Percentiles rank a stretch among this genome's conserved stretches.
Evolutionary conservation across 1,140 invertebrate species (phyloP).

Genomic region (Ceratina calcarata): DNA sequence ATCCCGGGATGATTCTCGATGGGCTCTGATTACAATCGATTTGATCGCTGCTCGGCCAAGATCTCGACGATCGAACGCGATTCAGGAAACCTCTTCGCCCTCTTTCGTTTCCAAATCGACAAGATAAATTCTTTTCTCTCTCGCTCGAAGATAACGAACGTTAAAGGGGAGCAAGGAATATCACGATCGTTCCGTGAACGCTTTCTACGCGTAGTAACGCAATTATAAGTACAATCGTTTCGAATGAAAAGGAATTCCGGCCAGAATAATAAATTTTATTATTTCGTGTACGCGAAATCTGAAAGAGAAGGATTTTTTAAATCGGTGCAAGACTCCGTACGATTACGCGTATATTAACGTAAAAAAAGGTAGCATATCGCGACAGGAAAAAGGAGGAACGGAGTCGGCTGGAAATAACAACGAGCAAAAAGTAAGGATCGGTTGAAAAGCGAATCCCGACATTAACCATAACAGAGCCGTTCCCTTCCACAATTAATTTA

Average conservation of each 20-base stretch:
- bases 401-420: neutral
- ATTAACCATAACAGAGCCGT: conserved; percentile 58
- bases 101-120: too few relatives aligned
- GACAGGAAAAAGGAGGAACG: neutral
- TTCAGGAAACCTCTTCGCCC: neutral
- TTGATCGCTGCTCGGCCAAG: conserved; percentile 61
- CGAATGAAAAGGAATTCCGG: too few relatives aligned
- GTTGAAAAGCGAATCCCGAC: conserved; percentile 33
- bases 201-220: conserved; percentile 48
- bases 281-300: too few relatives aligned
- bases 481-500: conserved; percentile 63
- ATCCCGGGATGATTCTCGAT: conserved; percentile 74
- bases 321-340: too few relatives aligned
- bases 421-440: neutral
- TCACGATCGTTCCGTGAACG: neutral
- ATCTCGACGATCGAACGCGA: conserved; percentile 15
- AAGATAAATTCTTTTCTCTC: neutral
- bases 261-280: too few relatives aligned
- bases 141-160: too few relatives aligned
- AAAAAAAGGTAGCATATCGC: neutral
- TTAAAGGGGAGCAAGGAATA: too few relatives aligned
- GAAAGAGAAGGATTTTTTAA: too few relatives aligned
- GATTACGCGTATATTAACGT: too few relatives aligned
- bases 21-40: conserved; percentile 73
- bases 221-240: too few relatives aligned